Percentiles rank a stretch among this genome's conserved stretches.
Conservation (phyloP, 2,797 vertebrate species). For the Liasis olivaceus region DNA sequence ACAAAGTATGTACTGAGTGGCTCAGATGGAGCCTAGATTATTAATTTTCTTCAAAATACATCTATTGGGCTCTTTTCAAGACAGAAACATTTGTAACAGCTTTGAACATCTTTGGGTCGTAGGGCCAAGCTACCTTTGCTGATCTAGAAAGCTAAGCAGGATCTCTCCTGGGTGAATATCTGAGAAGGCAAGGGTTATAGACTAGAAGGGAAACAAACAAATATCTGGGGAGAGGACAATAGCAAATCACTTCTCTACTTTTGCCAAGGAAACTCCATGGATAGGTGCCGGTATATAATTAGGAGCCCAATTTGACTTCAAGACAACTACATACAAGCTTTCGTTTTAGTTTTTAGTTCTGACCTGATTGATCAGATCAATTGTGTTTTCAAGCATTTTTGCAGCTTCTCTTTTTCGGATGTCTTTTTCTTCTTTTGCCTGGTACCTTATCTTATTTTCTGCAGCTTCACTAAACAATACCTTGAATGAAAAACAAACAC, state of each 20-base stretch:
- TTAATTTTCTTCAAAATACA: background rate
- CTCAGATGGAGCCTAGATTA: background rate
- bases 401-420: constrained; percentile 81
- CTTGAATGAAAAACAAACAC: constrained; percentile 66
- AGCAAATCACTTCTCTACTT: background rate
- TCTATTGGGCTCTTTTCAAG: background rate
- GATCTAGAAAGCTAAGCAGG: background rate
- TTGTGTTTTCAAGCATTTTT: constrained; percentile 80
- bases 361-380: constrained; percentile 91
- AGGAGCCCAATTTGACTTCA: background rate
- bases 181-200: background rate
- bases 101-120: background rate
- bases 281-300: background rate
- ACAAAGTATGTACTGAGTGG: background rate
- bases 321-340: background rate
- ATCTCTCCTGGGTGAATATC: background rate
- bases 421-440: constrained; percentile 74
- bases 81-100: background rate
- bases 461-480: constrained; percentile 89
- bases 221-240: background rate
- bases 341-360: constrained; percentile 26
- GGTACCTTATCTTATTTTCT: constrained; percentile 82
- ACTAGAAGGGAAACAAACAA: background rate
- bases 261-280: background rate
- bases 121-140: background rate